Conservation (phyloP, 92 coral and sea anemone genomes). For the Zoanthus gigantus region DNA sequence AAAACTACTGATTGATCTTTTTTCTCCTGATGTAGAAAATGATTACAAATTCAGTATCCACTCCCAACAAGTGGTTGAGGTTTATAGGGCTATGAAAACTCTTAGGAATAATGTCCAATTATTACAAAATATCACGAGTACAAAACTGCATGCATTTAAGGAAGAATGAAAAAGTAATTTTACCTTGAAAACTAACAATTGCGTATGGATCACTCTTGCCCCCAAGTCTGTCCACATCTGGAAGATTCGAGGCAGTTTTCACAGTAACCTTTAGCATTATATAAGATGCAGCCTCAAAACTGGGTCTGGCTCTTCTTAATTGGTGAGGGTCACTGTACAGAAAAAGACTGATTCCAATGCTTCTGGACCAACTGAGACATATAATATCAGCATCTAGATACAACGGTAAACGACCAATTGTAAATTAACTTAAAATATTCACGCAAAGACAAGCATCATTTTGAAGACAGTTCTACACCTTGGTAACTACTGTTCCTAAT, state of each 20-base stretch:
- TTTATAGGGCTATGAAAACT: no score
- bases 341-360: neutral
- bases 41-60: no score
- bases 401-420: neutral
- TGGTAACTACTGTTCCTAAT: neutral
- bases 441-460: conserved; percentile 6
- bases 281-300: neutral
- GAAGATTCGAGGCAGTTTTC: conserved; percentile 86
- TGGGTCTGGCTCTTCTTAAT: neutral
- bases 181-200: conserved; percentile 88
- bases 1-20: no score
- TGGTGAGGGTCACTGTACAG: neutral
- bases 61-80: no score
- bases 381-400: neutral
- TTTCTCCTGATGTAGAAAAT: no score
- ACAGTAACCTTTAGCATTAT: conserved; percentile 78
- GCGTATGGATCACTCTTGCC: conserved; percentile 96
- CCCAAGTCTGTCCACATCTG: conserved; percentile 90
- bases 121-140: no score
- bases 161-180: neutral
- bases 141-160: no score
- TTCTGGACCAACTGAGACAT: neutral
- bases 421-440: conserved; percentile 12
- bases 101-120: no score
- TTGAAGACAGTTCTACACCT: neutral